A percentile compares a stretch with the other conserved stretches of the same genome.
Conservation (phyloP, 2,888 invertebrate genomes). For the Malacosoma neustria region DNA sequence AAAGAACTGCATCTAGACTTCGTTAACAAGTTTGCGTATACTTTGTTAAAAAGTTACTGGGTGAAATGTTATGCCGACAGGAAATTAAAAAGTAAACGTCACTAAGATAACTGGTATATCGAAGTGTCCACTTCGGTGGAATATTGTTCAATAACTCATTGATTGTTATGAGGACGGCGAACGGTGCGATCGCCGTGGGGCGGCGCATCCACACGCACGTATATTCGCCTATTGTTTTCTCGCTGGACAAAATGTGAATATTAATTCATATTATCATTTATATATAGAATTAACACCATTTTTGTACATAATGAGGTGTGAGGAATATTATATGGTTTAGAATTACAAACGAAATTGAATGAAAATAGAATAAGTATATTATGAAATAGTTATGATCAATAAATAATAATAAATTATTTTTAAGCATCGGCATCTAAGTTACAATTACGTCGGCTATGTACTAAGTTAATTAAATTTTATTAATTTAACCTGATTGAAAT, state of each 20-base stretch:
- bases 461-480: no score
- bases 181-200: constrained; percentile 53
- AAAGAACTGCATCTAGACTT: no score
- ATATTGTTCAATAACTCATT: constrained; percentile 52
- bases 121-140: constrained; percentile 33
- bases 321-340: no score
- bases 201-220: constrained; percentile 40
- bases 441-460: no score
- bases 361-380: no score
- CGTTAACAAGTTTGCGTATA: no score
- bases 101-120: constrained; percentile 5
- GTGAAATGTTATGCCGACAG: constrained; percentile 7
- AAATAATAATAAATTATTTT: no score
- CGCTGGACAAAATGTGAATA: constrained; percentile 61
- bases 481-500: no score
- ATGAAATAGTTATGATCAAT: no score
- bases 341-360: no score
- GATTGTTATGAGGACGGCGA: constrained; percentile 60
- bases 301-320: no score
- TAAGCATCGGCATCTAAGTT: no score
- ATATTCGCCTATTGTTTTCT: constrained; percentile 44
- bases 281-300: constrained; percentile 6
- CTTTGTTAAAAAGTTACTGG: not conserved
- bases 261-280: constrained; percentile 34
- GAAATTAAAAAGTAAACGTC: constrained; percentile 8